phyloP scores from a whole-genome alignment of 2,888 invertebrate species.

The Resseliella maxima region DNA sequence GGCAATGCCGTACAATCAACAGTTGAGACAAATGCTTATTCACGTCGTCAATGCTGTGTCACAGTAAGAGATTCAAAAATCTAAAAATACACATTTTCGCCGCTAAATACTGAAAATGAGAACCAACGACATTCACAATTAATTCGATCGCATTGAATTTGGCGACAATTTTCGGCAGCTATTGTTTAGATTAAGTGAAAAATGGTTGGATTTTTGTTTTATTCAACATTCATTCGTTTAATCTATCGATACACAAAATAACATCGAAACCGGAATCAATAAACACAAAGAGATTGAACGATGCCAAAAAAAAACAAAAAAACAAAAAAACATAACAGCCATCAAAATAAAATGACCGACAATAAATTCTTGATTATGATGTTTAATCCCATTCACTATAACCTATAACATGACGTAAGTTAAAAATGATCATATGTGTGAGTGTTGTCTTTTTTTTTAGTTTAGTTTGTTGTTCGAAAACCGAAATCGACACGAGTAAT shows the following conservation, averaged over 20 bases:
- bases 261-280: neutral
- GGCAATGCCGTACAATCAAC: neutral
- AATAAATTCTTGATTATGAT: conserved; percentile 37
- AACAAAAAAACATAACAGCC: neutral
- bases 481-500: neutral
- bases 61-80: neutral
- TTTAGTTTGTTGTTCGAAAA: neutral
- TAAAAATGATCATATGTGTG: neutral
- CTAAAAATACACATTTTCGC: conserved; percentile 46
- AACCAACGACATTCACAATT: neutral
- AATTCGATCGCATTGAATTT: neutral
- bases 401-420: neutral
- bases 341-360: conserved; percentile 42
- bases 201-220: neutral
- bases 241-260: neutral
- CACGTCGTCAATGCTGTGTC: conserved; percentile 43
- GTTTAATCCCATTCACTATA: neutral
- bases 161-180: neutral
- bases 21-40: neutral
- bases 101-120: neutral
- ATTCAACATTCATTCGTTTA: neutral
- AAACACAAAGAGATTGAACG: neutral
- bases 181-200: neutral
- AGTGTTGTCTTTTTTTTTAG: neutral
- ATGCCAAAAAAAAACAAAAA: neutral